These are phyloP conservation scores for Bubo bubo DNA, from an alignment of 2,113 vertebrate genomes.

Conservation along the genomic window DNA sequence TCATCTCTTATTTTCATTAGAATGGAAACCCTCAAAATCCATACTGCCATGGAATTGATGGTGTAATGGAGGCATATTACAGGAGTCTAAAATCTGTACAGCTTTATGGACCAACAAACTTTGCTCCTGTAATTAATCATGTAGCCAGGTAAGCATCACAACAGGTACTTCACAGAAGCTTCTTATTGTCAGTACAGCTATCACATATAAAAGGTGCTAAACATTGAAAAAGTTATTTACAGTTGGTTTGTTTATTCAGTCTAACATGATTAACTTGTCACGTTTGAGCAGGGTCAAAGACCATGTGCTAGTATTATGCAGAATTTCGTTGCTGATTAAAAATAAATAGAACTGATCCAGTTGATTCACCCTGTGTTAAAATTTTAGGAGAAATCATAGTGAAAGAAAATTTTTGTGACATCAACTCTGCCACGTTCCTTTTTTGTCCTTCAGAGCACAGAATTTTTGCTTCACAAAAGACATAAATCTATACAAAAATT, in stretches of 20 bases:
- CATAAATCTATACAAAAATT: neutral
- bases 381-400: neutral
- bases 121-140: conserved; percentile 96
- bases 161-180: neutral
- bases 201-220: neutral
- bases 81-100: conserved; percentile 92
- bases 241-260: neutral
- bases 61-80: conserved; percentile 96
- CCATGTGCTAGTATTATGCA: neutral
- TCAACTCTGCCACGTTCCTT: neutral
- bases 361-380: neutral
- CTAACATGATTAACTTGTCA: neutral
- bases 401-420: neutral
- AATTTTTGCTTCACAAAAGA: neutral
- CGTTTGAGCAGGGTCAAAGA: neutral
- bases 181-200: neutral
- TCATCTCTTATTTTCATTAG: conserved; percentile 64
- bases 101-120: conserved; percentile 95
- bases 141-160: conserved; percentile 88
- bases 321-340: neutral
- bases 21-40: conserved; percentile 96
- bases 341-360: neutral
- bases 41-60: conserved; percentile 93
- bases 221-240: neutral
- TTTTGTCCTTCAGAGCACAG: neutral